Conservation (phyloP, 53 echinoderm and acorn worm genomes). For the Echinarachnius parma region DNA sequence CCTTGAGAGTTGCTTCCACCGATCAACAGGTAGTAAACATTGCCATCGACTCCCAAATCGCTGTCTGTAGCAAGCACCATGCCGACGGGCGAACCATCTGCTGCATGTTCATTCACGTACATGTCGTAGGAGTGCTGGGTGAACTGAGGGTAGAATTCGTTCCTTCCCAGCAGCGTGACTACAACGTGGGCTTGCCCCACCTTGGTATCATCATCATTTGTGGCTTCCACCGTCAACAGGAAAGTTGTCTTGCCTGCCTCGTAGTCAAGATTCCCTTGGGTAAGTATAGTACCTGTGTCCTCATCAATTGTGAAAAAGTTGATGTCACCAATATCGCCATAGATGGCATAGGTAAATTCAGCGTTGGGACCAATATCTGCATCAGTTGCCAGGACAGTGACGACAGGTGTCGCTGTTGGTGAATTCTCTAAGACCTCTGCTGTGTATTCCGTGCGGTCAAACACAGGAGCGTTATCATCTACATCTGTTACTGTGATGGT, state of each 20-base stretch:
- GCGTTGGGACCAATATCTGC: slow-evolving; percentile 69
- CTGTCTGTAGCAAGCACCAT: slow-evolving; percentile 74
- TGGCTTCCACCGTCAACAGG: slow-evolving; percentile 69
- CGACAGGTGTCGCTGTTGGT: slow-evolving; percentile 75
- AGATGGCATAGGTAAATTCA: slow-evolving; percentile 76
- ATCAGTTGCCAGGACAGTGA: slow-evolving; percentile 78
- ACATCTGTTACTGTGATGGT: slow-evolving; percentile 66
- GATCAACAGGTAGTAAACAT: slow-evolving; percentile 72
- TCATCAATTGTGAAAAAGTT: slow-evolving; percentile 71
- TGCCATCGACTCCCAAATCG: slow-evolving; percentile 79
- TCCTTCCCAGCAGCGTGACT: slow-evolving; percentile 75
- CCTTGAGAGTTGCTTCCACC: slow-evolving; percentile 88
- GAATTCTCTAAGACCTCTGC: slow-evolving; percentile 86
- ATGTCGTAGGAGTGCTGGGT: slow-evolving; percentile 71
- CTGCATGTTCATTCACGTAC: slow-evolving; percentile 81
- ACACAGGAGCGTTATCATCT: slow-evolving; percentile 87
- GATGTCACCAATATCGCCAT: slow-evolving; percentile 68
- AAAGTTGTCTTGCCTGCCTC: slow-evolving; percentile 60
- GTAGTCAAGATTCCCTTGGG: slow-evolving; percentile 88
- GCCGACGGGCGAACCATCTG: slow-evolving; percentile 77
- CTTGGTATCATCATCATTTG: slow-evolving; percentile 62
- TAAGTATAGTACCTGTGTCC: slow-evolving; percentile 63
- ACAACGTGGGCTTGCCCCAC: slow-evolving; percentile 70
- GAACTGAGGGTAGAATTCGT: slow-evolving; percentile 86
- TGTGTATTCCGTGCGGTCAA: slow-evolving; percentile 63